Evolutionary conservation across 2,888 invertebrate genomes (phyloP).

Genomic region (Apotomis turbidana): DNA sequence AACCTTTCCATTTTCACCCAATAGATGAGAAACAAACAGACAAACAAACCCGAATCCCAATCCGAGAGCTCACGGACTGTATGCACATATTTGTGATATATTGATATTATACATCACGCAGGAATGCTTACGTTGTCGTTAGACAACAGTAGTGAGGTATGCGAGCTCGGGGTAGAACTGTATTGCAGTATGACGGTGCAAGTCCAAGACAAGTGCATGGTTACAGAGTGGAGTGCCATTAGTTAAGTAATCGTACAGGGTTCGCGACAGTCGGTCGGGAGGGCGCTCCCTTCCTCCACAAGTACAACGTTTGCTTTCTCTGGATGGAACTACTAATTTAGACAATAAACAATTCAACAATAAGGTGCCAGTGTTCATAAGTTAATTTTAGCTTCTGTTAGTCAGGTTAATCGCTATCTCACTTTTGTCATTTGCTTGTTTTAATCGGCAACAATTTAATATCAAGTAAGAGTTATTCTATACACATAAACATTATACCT

Average conservation of each 20-base stretch:
- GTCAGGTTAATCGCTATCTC: constrained; percentile 54
- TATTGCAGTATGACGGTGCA: constrained; percentile 15
- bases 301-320: constrained; percentile 45
- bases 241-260: constrained; percentile 56
- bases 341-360: constrained; percentile 61
- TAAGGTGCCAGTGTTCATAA: constrained; percentile 71
- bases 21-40: too few species aligned
- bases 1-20: too few species aligned
- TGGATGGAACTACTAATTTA: constrained; percentile 45
- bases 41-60: too few species aligned
- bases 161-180: neutral
- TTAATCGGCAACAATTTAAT: constrained; percentile 56
- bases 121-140: constrained; percentile 1
- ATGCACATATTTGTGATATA: constrained; percentile 19
- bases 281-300: constrained; percentile 33
- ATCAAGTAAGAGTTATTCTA: constrained; percentile 59
- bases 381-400: constrained; percentile 54
- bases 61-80: too few species aligned
- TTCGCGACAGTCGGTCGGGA: constrained; percentile 45
- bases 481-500: constrained; percentile 68
- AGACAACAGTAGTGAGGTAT: constrained; percentile 13
- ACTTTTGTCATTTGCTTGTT: constrained; percentile 55
- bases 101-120: constrained; percentile 12
- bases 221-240: constrained; percentile 60
- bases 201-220: constrained; percentile 45